A percentile compares a stretch with the other conserved stretches of the same genome.
Conservation (phyloP, 2,113 vertebrate species). For the Addax nasomaculatus region DNA sequence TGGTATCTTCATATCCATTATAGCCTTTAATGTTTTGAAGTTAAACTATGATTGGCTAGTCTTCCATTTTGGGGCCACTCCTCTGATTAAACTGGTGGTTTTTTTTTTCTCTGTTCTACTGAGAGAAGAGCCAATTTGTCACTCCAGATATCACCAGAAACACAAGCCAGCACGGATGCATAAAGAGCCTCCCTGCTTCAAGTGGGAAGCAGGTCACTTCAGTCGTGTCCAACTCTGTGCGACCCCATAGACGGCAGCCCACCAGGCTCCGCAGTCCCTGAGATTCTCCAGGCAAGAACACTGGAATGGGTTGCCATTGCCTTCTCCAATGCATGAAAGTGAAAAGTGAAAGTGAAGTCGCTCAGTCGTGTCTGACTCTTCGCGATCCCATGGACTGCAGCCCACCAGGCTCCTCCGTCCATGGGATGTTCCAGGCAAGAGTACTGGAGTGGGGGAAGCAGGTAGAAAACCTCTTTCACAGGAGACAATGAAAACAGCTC, state of each 20-base stretch:
- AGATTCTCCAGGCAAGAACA: too few species aligned
- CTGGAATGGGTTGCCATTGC: too few species aligned
- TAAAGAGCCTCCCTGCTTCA: background rate
- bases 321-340: too few species aligned
- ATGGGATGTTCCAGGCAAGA: too few species aligned
- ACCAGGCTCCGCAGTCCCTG: too few species aligned
- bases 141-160: background rate
- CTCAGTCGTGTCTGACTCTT: too few species aligned
- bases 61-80: background rate
- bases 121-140: background rate
- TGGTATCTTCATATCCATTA: background rate
- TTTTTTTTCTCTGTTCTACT: background rate
- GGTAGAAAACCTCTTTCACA: background rate
- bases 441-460: background rate
- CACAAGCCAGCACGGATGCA: background rate
- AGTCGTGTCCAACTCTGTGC: too few species aligned
- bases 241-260: too few species aligned
- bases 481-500: background rate
- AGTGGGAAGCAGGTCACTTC: background rate
- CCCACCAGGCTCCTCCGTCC: too few species aligned
- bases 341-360: too few species aligned
- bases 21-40: background rate
- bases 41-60: background rate
- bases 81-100: background rate
- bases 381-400: too few species aligned